phyloP scores from a whole-genome alignment of 2,797 vertebrate genomes.

The Cyprinodon diabolis region DNA sequence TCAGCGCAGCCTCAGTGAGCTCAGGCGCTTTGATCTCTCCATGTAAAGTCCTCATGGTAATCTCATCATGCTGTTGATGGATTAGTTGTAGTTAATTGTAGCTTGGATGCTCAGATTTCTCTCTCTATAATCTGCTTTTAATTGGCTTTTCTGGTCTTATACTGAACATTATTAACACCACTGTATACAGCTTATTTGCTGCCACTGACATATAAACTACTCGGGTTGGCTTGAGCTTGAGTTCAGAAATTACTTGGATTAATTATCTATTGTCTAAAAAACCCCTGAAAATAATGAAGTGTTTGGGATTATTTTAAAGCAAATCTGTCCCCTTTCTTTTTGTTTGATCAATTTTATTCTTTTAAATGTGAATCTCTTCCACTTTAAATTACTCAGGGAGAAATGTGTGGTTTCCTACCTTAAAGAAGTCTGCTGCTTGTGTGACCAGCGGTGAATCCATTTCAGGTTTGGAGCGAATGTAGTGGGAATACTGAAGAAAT shows the following conservation, averaged over 20 bases:
- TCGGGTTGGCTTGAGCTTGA: conserved; percentile 61
- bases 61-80: conserved; percentile 38
- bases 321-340: neutral
- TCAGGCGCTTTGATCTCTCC: conserved; percentile 37
- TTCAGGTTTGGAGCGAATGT: conserved; percentile 86
- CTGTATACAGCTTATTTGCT: conserved; percentile 60
- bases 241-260: conserved; percentile 36
- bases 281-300: neutral
- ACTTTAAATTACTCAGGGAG: neutral
- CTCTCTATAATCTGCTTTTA: conserved; percentile 64
- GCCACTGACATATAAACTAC: conserved; percentile 49
- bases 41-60: conserved; percentile 36
- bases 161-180: conserved; percentile 70
- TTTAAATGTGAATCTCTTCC: neutral
- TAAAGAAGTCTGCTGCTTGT: conserved; percentile 83
- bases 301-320: neutral
- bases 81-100: conserved; percentile 59
- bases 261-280: conserved; percentile 14
- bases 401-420: conserved; percentile 71
- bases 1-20: conserved; percentile 8
- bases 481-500: conserved; percentile 88
- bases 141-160: conserved; percentile 63
- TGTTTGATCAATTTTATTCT: neutral
- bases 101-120: conserved; percentile 51
- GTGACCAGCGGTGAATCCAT: conserved; percentile 81